phyloP scores from a whole-genome alignment of 2,888 invertebrate genomes.

The Agrochola macilenta region DNA sequence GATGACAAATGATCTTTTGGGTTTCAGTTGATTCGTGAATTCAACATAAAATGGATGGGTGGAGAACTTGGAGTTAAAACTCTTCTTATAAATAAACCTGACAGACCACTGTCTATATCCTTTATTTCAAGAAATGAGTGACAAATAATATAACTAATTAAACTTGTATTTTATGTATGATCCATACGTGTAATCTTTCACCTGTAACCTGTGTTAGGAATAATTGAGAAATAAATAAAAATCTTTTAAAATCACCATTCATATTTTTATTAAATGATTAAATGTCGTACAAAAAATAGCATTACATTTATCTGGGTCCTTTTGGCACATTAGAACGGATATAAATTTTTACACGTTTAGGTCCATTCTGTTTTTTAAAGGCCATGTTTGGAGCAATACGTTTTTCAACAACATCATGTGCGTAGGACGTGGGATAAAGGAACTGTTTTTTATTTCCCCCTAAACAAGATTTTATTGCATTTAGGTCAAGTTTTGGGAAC shows the following conservation, averaged over 20 bases:
- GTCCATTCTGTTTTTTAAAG: constrained; percentile 46
- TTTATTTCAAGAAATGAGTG: constrained; percentile 70
- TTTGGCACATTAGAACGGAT: constrained; percentile 39
- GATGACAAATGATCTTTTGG: constrained; percentile 15
- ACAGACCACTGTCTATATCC: constrained; percentile 90
- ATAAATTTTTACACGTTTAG: constrained; percentile 54
- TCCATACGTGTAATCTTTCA: background rate
- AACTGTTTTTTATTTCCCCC: constrained; percentile 1
- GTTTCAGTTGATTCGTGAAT: constrained; percentile 92
- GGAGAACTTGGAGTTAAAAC: constrained; percentile 92
- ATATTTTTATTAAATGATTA: constrained; percentile 7
- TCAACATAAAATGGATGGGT: constrained; percentile 92
- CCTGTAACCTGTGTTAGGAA: background rate
- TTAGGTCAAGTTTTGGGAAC: constrained; percentile 1
- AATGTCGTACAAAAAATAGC: background rate
- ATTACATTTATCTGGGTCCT: constrained; percentile 30
- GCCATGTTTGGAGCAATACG: constrained; percentile 70
- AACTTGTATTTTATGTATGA: background rate
- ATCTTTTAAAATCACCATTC: background rate
- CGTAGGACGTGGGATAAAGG: constrained; percentile 50
- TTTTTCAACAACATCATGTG: constrained; percentile 69
- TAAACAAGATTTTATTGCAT: background rate
- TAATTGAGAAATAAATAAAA: constrained; percentile 31
- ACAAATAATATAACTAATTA: background rate
- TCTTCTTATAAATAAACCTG: constrained; percentile 95